These are phyloP conservation scores for Pogonomyrmex californicus DNA, from an alignment of 1,140 invertebrate species.

Conservation along the genomic window DNA sequence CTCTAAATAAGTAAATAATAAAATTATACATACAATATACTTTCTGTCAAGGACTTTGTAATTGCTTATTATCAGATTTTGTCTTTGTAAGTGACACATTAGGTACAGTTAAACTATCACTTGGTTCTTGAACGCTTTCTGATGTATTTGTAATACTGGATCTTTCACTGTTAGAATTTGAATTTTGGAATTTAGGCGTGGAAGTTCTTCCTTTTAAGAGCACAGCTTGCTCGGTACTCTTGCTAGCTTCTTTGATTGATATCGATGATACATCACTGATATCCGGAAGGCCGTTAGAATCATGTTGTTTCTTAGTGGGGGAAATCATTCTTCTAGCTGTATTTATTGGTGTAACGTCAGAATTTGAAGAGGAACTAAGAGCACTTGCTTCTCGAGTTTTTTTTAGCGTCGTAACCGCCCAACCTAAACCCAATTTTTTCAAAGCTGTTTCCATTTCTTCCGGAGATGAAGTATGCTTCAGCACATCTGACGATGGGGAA, in stretches of 20 bases:
- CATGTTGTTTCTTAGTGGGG: slow-evolving; percentile 78
- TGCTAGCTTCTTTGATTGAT: slow-evolving; percentile 83
- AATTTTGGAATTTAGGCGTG: slow-evolving; percentile 83
- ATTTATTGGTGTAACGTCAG: slow-evolving; percentile 82
- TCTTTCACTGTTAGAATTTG: slow-evolving; percentile 76
- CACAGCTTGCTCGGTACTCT: slow-evolving; percentile 84
- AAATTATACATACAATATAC: slow-evolving; percentile 45
- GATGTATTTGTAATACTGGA: slow-evolving; percentile 77
- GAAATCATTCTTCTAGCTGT: slow-evolving; percentile 78
- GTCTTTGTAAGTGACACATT: slow-evolving; percentile 68
- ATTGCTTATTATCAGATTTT: slow-evolving; percentile 59
- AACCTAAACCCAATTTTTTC: slow-evolving; percentile 89
- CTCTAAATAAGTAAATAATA: slow-evolving; percentile 39
- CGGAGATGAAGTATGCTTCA: slow-evolving; percentile 81
- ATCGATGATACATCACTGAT: slow-evolving; percentile 85
- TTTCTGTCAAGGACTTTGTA: slow-evolving; percentile 56
- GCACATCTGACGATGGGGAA: slow-evolving; percentile 78
- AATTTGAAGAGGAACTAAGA: slow-evolving; percentile 88
- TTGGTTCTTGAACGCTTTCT: slow-evolving; percentile 74
- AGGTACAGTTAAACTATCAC: slow-evolving; percentile 76
- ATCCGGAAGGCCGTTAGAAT: slow-evolving; percentile 78
- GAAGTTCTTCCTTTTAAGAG: slow-evolving; percentile 84
- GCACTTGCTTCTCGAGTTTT: slow-evolving; percentile 90
- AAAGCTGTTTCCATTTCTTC: slow-evolving; percentile 88
- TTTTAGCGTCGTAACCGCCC: slow-evolving; percentile 90